These are phyloP conservation scores for Mus musculus DNA, from an alignment of 2,113 vertebrate species.

Conservation along the genomic window GRCm39 chr7:66751501-66752000, in stretches of 20 bases:
- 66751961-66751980: constrained; percentile 1
- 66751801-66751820: constrained; percentile 59
- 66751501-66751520: background rate
- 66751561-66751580: background rate
- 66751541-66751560: constrained; percentile 50
- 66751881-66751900: constrained; percentile 64
- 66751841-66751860: constrained; percentile 31
- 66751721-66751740: constrained; percentile 65
- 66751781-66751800: constrained; percentile 65
- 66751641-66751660: background rate
- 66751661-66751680: constrained; percentile 43
- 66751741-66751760: constrained; percentile 11
- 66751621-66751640: background rate
- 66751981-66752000: background rate
- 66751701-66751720: constrained; percentile 65
- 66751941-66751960: constrained; percentile 62
- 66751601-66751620: too few relatives aligned
- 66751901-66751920: constrained; percentile 3
- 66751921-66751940: constrained; percentile 1
- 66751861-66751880: constrained; percentile 58
- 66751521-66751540: background rate
- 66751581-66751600: constrained; percentile 31
- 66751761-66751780: constrained; percentile 61
- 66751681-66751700: constrained; percentile 56
- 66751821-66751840: constrained; percentile 48